A percentile compares a stretch with the other conserved stretches of the same genome.
Evolutionary conservation across 2,113 vertebrate species (phyloP).

Genomic region (Pampusana beccarii): DNA sequence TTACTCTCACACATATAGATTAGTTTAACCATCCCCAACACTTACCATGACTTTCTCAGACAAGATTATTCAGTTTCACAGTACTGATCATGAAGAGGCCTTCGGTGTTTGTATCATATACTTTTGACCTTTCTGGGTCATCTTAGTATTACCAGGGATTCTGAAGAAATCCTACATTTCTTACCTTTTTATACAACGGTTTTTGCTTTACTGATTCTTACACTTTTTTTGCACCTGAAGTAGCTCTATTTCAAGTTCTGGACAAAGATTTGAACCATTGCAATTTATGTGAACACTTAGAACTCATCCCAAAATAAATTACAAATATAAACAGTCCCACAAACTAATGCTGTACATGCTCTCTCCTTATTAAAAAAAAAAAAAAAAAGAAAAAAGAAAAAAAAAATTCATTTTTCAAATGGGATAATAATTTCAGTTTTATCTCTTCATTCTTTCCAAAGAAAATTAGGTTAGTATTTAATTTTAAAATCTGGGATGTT

Average conservation of each 20-base stretch:
- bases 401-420: neutral
- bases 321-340: neutral
- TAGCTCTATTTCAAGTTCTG: neutral
- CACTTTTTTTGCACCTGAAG: neutral
- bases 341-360: neutral
- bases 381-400: neutral
- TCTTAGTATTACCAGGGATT: neutral
- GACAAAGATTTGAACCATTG: neutral
- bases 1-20: neutral
- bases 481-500: slow-evolving; percentile 17
- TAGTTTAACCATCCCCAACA: neutral
- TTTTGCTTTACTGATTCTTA: neutral
- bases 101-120: neutral
- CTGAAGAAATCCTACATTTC: neutral
- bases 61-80: neutral
- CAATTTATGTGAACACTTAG: neutral
- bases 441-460: neutral
- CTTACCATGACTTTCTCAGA: neutral
- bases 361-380: neutral
- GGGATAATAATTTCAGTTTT: neutral
- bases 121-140: neutral
- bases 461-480: neutral
- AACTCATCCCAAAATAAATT: neutral
- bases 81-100: neutral
- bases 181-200: neutral